These are phyloP conservation scores for Chrysochloris asiatica DNA, from an alignment of 2,113 vertebrate species.

Conservation along the genomic window DNA sequence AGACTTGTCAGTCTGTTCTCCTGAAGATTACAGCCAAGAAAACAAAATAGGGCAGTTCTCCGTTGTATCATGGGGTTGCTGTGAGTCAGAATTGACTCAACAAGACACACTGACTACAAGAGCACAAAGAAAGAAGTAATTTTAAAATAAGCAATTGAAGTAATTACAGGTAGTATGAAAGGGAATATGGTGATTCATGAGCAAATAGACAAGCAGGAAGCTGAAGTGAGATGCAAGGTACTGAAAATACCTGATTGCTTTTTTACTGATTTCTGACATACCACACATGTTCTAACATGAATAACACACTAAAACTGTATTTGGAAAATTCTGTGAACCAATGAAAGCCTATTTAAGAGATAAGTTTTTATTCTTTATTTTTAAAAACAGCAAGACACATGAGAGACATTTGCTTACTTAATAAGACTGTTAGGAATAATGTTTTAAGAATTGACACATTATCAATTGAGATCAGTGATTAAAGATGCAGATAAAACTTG, in stretches of 20 bases:
- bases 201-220: background rate
- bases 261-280: background rate
- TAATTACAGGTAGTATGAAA: constrained; percentile 14
- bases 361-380: constrained; percentile 28
- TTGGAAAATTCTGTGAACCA: background rate
- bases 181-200: background rate
- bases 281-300: background rate
- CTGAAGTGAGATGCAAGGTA: background rate
- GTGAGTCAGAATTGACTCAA: background rate
- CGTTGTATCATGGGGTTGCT: background rate
- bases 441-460: constrained; percentile 55
- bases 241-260: background rate
- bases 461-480: constrained; percentile 65
- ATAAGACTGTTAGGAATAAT: constrained; percentile 49
- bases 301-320: background rate
- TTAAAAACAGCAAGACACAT: constrained; percentile 24
- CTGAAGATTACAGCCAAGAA: background rate
- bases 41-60: background rate
- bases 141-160: constrained; percentile 30
- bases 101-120: background rate
- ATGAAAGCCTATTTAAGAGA: constrained; percentile 35
- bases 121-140: background rate
- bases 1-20: background rate
- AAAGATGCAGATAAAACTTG: constrained; percentile 55
- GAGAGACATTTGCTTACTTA: constrained; percentile 59